Evolutionary conservation across 1,140 invertebrate genomes (phyloP), one percentile per base, ranked within the genome.

Genomic region (Bombus ignitus): DNA sequence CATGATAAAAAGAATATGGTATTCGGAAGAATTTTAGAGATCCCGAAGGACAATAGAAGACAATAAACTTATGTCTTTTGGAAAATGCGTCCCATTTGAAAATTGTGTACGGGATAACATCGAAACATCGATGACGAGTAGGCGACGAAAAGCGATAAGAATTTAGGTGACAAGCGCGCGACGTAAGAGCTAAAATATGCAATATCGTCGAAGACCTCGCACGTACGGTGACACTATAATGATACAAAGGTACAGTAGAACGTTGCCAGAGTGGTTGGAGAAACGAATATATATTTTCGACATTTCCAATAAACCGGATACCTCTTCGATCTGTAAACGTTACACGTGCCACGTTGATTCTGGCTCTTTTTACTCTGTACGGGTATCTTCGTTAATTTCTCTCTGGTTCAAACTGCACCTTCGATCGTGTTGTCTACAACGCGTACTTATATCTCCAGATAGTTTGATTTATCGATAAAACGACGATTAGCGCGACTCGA

Each of bases 111-210:
- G 39, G 6, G 66, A 35, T 47, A 71, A 81, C 74, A 59, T 53
- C 1, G 42, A 78, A 62, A 78, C 35, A 76, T 37, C 32, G 79
- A 73, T 73, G n/a, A 62, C 22, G 62, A 74, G 37, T 57, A 66
- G 57, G 37, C 9, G 71, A 42, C 22, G 71, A 42, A 59, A 39
- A n/a, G 57, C 1, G 25, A 62, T 53, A 62, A 37, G 47, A 85
- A 88, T 81, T 8, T 81, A 76, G 35, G n/a, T 47, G 44, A 74
- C 53, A 75, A 76, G 32, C 62, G n/a, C 37, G 71, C 57, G 75
- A 78, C 42, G 68, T 42, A 28, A 70, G 13, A 42, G 22, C 28
- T 57, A 12, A 12, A 70, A 28, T 3, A 18, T 39, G 44, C 18
- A 70, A 75, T 62, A 62, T 88, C 59, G 53, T 82, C 22, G 39